Percentiles rank a stretch among this genome's conserved stretches.
phyloP scores from a whole-genome alignment of 2,797 vertebrate species.

The Eleutherodactylus coqui region DNA sequence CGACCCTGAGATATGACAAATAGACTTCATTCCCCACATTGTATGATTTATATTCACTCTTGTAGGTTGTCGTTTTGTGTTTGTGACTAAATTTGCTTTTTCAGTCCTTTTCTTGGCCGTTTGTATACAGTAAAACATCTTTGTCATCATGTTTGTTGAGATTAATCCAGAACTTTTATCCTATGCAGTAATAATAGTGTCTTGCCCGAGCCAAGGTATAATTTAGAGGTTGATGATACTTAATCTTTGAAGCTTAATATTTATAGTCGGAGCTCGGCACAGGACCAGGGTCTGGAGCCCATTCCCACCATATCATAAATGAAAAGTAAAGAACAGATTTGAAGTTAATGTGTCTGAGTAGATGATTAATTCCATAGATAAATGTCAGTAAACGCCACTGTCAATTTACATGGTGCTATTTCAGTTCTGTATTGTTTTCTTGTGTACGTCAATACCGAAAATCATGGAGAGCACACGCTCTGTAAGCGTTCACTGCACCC shows the following conservation, averaged over 20 bases:
- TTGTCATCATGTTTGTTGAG: slow-evolving; percentile 45
- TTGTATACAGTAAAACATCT: slow-evolving; percentile 15
- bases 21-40: slow-evolving; percentile 1
- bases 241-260: slow-evolving; percentile 47
- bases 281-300: slow-evolving; percentile 22
- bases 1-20: not conserved
- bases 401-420: slow-evolving; percentile 3
- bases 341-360: slow-evolving; percentile 31
- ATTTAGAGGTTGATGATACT: slow-evolving; percentile 52
- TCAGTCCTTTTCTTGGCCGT: slow-evolving; percentile 19
- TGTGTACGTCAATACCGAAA: not conserved
- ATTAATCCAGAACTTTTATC: slow-evolving; percentile 47
- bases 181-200: slow-evolving; percentile 22
- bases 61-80: not conserved
- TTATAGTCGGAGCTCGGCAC: slow-evolving; percentile 24
- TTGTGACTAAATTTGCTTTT: not conserved
- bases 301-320: slow-evolving; percentile 36
- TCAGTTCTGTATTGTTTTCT: not conserved
- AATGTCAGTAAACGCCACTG: not conserved
- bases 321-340: slow-evolving; percentile 46
- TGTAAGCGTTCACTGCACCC: not conserved
- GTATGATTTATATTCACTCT: slow-evolving; percentile 1
- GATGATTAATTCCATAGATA: slow-evolving; percentile 30
- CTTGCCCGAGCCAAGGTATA: slow-evolving; percentile 44
- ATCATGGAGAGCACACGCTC: not conserved